Evolutionary conservation across 1,140 invertebrate species (phyloP), one percentile per base, ranked within the genome.

Genomic region (Bombus soroeensis): DNA sequence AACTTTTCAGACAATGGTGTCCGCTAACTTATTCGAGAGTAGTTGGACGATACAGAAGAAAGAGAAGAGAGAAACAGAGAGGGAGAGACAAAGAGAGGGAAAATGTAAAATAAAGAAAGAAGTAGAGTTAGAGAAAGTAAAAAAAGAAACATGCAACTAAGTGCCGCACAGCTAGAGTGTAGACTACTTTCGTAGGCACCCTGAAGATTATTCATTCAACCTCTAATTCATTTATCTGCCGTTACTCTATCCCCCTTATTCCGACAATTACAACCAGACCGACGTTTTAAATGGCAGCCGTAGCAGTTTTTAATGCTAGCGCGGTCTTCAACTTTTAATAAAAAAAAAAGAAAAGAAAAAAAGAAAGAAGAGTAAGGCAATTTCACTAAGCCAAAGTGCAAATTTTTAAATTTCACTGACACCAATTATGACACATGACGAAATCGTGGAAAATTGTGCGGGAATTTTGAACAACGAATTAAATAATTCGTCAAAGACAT

Each of bases 1-100:
- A 92, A 92, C 88, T 91, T 89, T 91, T 87, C 89, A 91, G 88
- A 93, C 93, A 93, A 93, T 93, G 89, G 90, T 78, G 43, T 62
- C 79, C 77, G 68, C 64, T 85, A 66, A 86, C 85, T 87, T 81
- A 73, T 82, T 88, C 82, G 76, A 73, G 87, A 57, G 43, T 72
- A 62, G 87, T 89, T 89, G 71, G 84, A 87, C 47, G 18, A 53
- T 83, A 85, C 87, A 66, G 84, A 53, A 53, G 47, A 53, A 53
- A 22, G 6, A 53, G 47, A 22, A 53, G 47, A 6, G 18, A 22
- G 47, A 8, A 53, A 53, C 47, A 53, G 47, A 53, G 18, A 53
- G 18, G 5, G 47, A 22, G 18, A 53, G 47, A 18, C 79, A 88
- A 39, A 39, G 53, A 37, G 71, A 34, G 41, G 77, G 76, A 62